phyloP scores from a whole-genome alignment of 1,140 invertebrate genomes.

The Fopius arisanus region DNA sequence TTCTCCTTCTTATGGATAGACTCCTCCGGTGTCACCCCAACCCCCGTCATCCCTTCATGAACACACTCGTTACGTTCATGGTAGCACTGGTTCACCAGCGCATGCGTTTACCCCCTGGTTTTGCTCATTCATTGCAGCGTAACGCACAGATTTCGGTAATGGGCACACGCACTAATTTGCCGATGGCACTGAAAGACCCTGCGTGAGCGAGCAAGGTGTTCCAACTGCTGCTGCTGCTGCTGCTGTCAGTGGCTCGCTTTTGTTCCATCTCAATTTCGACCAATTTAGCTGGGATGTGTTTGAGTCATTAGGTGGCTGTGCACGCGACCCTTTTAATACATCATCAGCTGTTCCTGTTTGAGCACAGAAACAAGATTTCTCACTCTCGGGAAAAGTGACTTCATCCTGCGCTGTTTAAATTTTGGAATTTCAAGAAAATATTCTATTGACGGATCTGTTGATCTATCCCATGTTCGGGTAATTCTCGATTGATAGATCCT shows the following conservation, averaged over 20 bases:
- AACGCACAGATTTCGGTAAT: conserved; percentile 6
- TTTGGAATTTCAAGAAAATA: not conserved
- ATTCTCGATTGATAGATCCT: too few species aligned
- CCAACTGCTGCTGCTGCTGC: not conserved
- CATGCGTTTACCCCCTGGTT: not conserved
- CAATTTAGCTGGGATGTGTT: conserved; percentile 6
- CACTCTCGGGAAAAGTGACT: too few species aligned
- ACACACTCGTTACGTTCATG: not conserved
- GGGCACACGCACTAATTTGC: conserved; percentile 22
- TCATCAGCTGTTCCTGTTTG: not conserved
- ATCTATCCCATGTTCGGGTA: too few species aligned
- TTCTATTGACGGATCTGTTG: too few species aligned
- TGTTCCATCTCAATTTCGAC: conserved; percentile 17
- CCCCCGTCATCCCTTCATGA: not conserved
- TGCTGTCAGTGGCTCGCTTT: not conserved
- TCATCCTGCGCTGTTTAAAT: too few species aligned
- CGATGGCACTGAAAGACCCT: not conserved
- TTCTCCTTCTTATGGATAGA: not conserved
- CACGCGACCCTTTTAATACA: not conserved
- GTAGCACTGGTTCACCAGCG: not conserved
- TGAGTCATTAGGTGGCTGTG: not conserved
- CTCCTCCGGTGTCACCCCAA: not conserved
- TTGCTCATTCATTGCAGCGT: not conserved
- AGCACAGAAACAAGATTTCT: not conserved
- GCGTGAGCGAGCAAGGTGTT: conserved; percentile 12